Evolutionary conservation across 1,140 invertebrate species (phyloP).

Genomic region (Bombus picipes): DNA sequence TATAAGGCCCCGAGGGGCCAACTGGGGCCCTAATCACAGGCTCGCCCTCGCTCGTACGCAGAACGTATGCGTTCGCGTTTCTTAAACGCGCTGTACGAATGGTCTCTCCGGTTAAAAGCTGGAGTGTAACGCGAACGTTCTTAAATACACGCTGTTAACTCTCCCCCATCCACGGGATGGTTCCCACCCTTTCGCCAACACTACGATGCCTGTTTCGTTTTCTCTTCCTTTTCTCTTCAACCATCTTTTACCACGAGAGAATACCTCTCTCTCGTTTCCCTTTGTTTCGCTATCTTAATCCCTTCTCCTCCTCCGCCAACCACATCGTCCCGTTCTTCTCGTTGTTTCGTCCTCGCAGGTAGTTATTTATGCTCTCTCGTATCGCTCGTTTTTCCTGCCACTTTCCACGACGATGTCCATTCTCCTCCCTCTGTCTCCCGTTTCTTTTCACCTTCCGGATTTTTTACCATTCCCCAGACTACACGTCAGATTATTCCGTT

Average conservation of each 20-base stretch:
- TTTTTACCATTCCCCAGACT: background rate
- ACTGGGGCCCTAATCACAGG: slow-evolving; percentile 79
- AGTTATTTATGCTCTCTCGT: background rate
- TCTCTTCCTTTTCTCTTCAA: background rate
- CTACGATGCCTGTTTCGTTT: background rate
- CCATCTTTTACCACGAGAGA: background rate
- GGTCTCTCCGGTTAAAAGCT: slow-evolving; percentile 58
- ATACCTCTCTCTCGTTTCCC: background rate
- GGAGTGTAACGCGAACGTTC: slow-evolving; percentile 65
- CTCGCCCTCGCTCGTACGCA: slow-evolving; percentile 68
- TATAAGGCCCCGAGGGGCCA: slow-evolving; percentile 72
- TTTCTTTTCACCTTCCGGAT: background rate
- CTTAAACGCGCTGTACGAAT: slow-evolving; percentile 51
- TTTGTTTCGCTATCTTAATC: slow-evolving; percentile 23
- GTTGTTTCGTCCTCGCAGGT: background rate
- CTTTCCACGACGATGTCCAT: background rate
- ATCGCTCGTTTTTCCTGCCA: slow-evolving; percentile 5
- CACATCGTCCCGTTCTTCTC: background rate
- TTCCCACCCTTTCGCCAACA: background rate
- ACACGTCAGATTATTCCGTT: background rate
- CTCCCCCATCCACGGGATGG: background rate
- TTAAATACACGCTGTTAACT: slow-evolving; percentile 67
- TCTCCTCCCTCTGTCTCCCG: background rate
- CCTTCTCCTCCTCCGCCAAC: background rate
- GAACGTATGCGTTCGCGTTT: slow-evolving; percentile 65